Percentiles rank a stretch among this genome's conserved stretches.
Conservation (phyloP, 2,113 vertebrate species). For the Pleuronectes platessa region DNA sequence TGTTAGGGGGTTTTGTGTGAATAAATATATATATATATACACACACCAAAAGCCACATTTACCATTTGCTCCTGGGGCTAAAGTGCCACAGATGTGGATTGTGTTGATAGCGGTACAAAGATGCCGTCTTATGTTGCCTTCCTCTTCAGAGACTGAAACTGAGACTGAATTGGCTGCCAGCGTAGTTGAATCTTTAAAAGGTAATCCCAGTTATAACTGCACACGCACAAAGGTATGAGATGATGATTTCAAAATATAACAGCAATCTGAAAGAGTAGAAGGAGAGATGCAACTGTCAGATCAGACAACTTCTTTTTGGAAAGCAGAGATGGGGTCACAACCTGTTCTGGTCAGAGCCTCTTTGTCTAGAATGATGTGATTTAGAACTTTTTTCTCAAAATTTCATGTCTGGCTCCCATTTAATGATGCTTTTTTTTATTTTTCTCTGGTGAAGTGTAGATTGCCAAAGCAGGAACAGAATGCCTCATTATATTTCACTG, state of each 20-base stretch:
- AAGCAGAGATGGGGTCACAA: not conserved
- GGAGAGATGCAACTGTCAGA: not conserved
- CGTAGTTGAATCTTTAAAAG: constrained; percentile 4
- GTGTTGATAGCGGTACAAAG: constrained; percentile 59
- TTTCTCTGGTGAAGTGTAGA: constrained; percentile 10
- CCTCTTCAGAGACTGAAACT: constrained; percentile 37
- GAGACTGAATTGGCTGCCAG: constrained; percentile 34
- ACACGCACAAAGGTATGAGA: constrained; percentile 24
- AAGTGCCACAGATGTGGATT: constrained; percentile 68
- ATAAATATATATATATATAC: constrained; percentile 48
- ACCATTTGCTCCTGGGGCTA: constrained; percentile 65
- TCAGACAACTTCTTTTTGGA: not conserved
- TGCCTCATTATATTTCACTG: constrained; percentile 31
- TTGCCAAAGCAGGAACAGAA: not conserved
- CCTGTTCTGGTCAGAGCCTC: constrained; percentile 5
- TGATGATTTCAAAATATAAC: constrained; percentile 26
- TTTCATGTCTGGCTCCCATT: constrained; percentile 30
- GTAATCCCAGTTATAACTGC: constrained; percentile 2
- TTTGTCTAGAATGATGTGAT: constrained; percentile 11
- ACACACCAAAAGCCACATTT: constrained; percentile 59
- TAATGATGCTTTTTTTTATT: constrained; percentile 13
- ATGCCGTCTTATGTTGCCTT: constrained; percentile 14
- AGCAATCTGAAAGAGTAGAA: not conserved
- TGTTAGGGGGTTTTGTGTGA: constrained; percentile 41
- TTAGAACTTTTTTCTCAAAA: not conserved